These are phyloP conservation scores for Nemopilema nomurai DNA, from an alignment of 30 jellyfish, hydroid and myxozoan genomes.

Conservation along the genomic window DNA sequence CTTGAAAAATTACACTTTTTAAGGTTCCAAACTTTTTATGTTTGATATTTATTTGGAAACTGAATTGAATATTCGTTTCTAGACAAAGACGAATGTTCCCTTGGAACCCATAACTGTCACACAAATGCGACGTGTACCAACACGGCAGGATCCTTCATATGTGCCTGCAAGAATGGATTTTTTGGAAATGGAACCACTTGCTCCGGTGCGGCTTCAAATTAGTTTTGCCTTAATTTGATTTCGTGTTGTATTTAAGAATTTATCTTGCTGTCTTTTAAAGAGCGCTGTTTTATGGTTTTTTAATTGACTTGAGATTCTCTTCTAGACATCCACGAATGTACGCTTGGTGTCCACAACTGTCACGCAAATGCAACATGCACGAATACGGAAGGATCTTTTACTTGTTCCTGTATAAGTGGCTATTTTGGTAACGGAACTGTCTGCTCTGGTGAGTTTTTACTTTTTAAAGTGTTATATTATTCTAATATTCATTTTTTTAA, in stretches of 20 bases:
- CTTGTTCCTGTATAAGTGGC: constrained; percentile 14
- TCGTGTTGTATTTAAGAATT: neutral
- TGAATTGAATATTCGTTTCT: neutral
- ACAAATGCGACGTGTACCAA: constrained; percentile 5
- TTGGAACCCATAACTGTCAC: neutral
- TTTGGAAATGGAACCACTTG: neutral
- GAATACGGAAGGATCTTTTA: constrained; percentile 11
- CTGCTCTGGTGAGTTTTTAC: neutral
- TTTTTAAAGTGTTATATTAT: too few species aligned
- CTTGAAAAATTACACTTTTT: too few species aligned
- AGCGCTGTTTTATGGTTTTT: neutral
- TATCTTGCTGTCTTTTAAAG: neutral
- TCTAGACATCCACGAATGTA: neutral
- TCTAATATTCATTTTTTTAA: neutral
- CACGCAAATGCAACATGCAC: constrained; percentile 18
- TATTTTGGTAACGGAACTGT: constrained; percentile 23
- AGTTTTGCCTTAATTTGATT: neutral
- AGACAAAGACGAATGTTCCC: constrained; percentile 14
- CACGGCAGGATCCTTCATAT: neutral
- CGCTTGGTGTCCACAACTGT: constrained; percentile 7
- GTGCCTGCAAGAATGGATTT: neutral
- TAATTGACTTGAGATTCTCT: neutral
- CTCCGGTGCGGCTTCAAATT: neutral
- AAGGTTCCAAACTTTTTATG: too few species aligned
- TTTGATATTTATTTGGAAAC: neutral